phyloP scores from a whole-genome alignment of 2,888 invertebrate species.

The Bellardia bayeri region DNA sequence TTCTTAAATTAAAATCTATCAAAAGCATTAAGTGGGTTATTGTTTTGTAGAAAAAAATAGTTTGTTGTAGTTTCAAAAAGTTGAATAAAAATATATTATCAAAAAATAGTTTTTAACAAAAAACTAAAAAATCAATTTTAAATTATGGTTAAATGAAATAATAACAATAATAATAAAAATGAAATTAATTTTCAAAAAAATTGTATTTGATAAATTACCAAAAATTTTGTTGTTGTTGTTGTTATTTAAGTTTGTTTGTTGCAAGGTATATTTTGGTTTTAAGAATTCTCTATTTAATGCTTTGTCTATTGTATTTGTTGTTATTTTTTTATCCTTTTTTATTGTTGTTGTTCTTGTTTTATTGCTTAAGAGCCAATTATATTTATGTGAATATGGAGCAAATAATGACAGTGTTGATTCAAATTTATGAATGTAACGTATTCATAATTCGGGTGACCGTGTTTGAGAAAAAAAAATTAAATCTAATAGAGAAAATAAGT shows the following conservation, averaged over 20 bases:
- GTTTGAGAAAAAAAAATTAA: not conserved
- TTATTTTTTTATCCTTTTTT: constrained; percentile 67
- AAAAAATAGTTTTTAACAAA: constrained; percentile 49
- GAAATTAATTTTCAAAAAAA: constrained; percentile 1
- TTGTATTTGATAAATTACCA: constrained; percentile 33
- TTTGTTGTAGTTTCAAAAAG: constrained; percentile 64
- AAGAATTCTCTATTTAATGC: constrained; percentile 58
- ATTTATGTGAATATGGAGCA: constrained; percentile 83
- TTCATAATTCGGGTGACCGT: not conserved
- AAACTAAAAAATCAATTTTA: not conserved
- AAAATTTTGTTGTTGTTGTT: constrained; percentile 17
- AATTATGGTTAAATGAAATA: not conserved
- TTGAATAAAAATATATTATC: constrained; percentile 50
- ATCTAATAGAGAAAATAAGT: not conserved
- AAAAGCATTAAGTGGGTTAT: constrained; percentile 76
- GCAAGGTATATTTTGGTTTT: constrained; percentile 50
- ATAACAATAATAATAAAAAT: constrained; percentile 20
- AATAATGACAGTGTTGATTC: constrained; percentile 80
- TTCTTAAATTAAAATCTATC: constrained; percentile 64
- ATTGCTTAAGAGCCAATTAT: constrained; percentile 75
- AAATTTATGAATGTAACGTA: constrained; percentile 23
- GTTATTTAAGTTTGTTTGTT: constrained; percentile 26
- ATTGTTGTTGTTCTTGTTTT: constrained; percentile 74
- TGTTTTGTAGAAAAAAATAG: constrained; percentile 38
- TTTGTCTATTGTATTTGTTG: constrained; percentile 74